Evolutionary conservation across 2,797 vertebrate species (phyloP), one percentile per base, ranked within the genome.

Genomic region (Pangasius macronema): DNA sequence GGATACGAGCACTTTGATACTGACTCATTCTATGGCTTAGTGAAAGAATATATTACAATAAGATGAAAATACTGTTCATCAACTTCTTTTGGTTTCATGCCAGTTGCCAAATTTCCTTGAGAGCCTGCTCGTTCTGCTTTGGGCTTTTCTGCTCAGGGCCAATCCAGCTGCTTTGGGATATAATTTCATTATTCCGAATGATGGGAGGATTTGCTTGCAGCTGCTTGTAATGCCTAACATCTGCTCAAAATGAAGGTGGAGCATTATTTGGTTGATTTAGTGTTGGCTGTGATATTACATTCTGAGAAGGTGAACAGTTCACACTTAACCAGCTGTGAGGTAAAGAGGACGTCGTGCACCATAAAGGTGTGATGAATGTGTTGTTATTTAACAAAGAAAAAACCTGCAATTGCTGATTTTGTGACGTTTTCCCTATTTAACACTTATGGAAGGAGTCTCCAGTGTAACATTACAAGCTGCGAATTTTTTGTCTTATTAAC

Each of bases 181-280:
- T 39, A 36, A 80, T 39, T 80, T 80, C 53, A 80, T 80, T 57
- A 80, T 57, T 57, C 53, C 53, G 77, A 80, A 59, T 80, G 53
- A 80, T 24, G 53, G 55, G 77, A 80, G 51, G 53, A 80, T 59
- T 80, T 59, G 53, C 53, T n/a, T 11, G 46, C 46, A 53, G 46
- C 73, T 51, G 73, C 73, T 51, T 76, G 18, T 49, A 30, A 76
- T 53, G 27, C 73, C 2, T 30, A 76, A 76, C 73, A 76, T 76
- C 53, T 57, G 53, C 53, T 59, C 53, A 59, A 55, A 80, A 36
- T 80, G 33, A 24, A 80, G 55, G 77, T 27, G 24, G 10, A 24
- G 33, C 39, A 39, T 39, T 24, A 59, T 42, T 42, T 30, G 51
- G 1, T 57, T 5, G 51, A 20, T 18, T 20, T 33, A 16, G 3